Percentiles rank a stretch among this genome's conserved stretches.
Conservation (phyloP, 1,140 invertebrate species). For the Trichoplusia ni region DNA sequence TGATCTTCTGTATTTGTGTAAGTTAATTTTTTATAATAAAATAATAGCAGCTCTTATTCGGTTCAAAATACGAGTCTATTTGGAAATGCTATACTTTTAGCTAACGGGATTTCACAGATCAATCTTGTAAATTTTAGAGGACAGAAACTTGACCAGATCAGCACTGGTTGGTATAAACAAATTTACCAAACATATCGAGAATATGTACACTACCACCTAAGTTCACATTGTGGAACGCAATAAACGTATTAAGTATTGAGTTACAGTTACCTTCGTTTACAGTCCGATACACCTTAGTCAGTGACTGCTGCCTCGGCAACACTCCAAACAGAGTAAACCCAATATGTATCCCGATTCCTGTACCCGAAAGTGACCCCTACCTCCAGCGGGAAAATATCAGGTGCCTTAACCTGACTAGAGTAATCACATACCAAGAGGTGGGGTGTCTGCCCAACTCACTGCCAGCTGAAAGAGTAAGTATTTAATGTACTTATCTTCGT, state of each 20-base stretch:
- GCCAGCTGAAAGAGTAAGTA: conserved; percentile 39
- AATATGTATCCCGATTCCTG: conserved; percentile 36
- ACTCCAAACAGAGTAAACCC: conserved; percentile 29
- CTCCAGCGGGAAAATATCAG: conserved; percentile 33
- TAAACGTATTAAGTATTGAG: neutral
- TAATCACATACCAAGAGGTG: conserved; percentile 34
- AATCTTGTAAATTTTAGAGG: no score
- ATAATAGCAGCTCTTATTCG: no score
- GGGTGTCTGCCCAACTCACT: conserved; percentile 32
- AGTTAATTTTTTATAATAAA: no score
- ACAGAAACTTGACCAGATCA: no score
- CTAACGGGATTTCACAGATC: no score
- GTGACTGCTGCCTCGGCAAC: conserved; percentile 39
- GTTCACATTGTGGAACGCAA: neutral
- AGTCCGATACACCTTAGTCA: conserved; percentile 29
- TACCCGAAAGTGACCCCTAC: conserved; percentile 39
- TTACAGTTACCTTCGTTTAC: neutral
- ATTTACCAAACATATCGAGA: no score
- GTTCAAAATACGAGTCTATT: no score
- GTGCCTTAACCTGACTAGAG: conserved; percentile 41
- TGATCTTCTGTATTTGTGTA: conserved; percentile 33
- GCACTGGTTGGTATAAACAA: no score
- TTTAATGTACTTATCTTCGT: no score
- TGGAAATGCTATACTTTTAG: no score
- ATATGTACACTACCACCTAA: no score